Conservation (phyloP, 2,888 invertebrate genomes). For the Tridacna crocea region DNA sequence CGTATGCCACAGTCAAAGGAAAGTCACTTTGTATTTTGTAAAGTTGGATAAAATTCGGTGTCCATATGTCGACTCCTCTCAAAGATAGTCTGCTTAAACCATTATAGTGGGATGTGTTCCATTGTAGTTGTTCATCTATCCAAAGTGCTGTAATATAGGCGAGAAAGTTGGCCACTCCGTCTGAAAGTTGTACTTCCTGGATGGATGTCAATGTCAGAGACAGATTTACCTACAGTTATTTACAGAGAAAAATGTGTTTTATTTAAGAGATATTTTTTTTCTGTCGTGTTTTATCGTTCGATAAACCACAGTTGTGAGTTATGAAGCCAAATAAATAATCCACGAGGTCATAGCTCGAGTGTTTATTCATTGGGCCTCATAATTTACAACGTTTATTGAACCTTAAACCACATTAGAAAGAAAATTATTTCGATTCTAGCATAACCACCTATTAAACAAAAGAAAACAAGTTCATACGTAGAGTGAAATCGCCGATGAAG, state of each 20-base stretch:
- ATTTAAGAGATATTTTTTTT: not conserved
- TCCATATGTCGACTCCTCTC: constrained; percentile 7
- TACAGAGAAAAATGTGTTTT: not conserved
- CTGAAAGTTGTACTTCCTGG: not conserved
- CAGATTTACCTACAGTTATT: not conserved
- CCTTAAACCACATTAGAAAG: too few species aligned
- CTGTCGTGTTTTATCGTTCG: too few species aligned
- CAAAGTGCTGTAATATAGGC: not conserved
- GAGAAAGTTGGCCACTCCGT: not conserved
- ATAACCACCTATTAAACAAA: too few species aligned
- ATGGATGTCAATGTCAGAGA: constrained; percentile 1
- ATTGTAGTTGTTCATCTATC: constrained; percentile 13
- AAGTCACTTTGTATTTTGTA: constrained; percentile 5
- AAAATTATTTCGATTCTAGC: too few species aligned
- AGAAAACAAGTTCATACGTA: too few species aligned
- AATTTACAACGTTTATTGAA: too few species aligned
- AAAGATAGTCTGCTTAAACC: not conserved
- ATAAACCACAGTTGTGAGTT: too few species aligned
- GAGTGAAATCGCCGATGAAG: too few species aligned
- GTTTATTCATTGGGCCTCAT: too few species aligned
- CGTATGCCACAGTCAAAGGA: not conserved
- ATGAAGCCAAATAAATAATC: not conserved
- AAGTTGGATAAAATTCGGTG: constrained; percentile 7
- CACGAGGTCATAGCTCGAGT: too few species aligned
- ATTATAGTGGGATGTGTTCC: not conserved